A percentile compares a stretch with the other conserved stretches of the same genome.
These are phyloP conservation scores for Drosophila histrio DNA, from an alignment of 2,888 invertebrate genomes.

Conservation along the genomic window DNA sequence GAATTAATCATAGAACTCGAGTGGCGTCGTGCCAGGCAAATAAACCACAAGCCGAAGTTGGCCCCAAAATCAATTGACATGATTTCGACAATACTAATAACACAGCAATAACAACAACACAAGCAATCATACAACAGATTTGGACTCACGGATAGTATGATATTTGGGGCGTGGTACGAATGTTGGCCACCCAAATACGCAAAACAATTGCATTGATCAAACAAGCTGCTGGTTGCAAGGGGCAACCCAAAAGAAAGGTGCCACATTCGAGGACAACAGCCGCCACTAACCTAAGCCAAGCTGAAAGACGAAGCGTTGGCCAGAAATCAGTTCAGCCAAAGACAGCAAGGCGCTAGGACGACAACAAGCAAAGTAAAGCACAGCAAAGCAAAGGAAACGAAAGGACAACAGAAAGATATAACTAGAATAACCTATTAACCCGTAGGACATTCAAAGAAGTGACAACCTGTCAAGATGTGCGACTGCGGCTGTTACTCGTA, in stretches of 20 bases:
- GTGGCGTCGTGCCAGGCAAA: constrained; percentile 61
- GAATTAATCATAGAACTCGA: constrained; percentile 70
- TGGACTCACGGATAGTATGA: not conserved
- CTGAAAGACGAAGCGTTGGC: constrained; percentile 68
- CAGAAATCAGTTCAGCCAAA: constrained; percentile 74
- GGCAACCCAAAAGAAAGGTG: constrained; percentile 35
- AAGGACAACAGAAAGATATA: not conserved
- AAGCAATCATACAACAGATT: not conserved
- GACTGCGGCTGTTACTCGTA: constrained; percentile 75
- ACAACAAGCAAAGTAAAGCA: constrained; percentile 1
- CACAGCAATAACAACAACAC: constrained; percentile 30
- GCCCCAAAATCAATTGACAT: constrained; percentile 75
- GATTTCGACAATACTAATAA: constrained; percentile 61
- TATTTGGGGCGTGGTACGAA: constrained; percentile 72
- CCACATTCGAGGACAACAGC: constrained; percentile 38
- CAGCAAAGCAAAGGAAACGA: not conserved
- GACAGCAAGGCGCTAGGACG: constrained; percentile 61
- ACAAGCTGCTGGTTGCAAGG: constrained; percentile 36
- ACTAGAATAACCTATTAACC: not conserved
- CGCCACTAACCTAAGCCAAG: constrained; percentile 76
- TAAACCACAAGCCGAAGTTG: constrained; percentile 23
- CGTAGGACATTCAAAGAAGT: not conserved
- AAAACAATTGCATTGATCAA: constrained; percentile 71
- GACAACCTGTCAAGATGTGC: constrained; percentile 59
- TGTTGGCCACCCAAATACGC: constrained; percentile 75